Base-by-base conservation (phyloP, 1,140 invertebrate genomes). In the Sarcophaga bullata region DNA sequence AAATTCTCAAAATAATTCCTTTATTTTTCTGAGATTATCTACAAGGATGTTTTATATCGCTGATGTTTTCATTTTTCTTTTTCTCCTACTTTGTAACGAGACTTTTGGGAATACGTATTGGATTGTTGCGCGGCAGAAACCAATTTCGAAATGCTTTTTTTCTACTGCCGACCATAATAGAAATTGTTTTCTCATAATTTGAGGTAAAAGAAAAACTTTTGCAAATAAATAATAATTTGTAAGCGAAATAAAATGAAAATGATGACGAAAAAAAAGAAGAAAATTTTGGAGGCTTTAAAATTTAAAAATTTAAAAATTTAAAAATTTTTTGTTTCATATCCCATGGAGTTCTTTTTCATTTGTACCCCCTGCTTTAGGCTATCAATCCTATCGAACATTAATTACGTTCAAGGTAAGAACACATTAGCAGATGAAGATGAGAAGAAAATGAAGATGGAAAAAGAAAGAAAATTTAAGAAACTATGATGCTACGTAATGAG, bases 171-270 rank as follows among this genome's bases (percentile, higher is more conserved):
- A 13, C 47, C 13, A 49, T 76, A 76, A 76, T 49, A 15, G 73
- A 76, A 76, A 76, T 49, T 76, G 47, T 76, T 76, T 76, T 76
- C 46, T 48, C 73, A 75, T 48, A 75, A 58, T n/a, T 58, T 37
- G 1, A 37, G 25, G 25, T 37, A 4, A 4, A 37, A 37, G 1
- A 37, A 37, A 37, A 37, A 37, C 25, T 37, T 37, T 37, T 37
- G 1, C 25, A 37, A 37, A 37, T 37, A 37, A 37, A 37, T 37
- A 37, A 37, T 37, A 37, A 37, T 37, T 37, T 37, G 25, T 37
- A 37, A 4, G 25, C 25, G 4, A 37, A 37, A 37, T 4, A 37
- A 37, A 37, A 37, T 4, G 25, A 37, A 37, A 37, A 37, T 4
- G 4, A 37, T 2, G 4, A 37, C 25, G 4, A 37, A 37, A 37